phyloP scores from a whole-genome alignment of 2,797 vertebrate species.

The Hipposideros larvatus region DNA sequence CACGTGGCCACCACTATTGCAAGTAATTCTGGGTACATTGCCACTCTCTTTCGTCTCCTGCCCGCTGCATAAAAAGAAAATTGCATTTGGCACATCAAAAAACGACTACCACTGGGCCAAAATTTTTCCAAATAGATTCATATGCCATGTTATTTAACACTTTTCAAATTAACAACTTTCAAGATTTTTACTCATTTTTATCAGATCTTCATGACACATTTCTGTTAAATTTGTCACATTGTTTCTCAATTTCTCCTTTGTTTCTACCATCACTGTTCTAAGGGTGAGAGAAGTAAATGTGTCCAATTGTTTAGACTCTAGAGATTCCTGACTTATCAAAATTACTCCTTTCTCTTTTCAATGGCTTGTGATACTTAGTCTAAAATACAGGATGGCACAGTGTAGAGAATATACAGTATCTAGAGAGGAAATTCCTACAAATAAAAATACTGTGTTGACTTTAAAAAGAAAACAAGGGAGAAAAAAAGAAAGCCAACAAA shows the following conservation, averaged over 20 bases:
- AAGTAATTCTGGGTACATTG: constrained; percentile 5
- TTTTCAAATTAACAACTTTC: constrained; percentile 70
- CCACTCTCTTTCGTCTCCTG: background rate
- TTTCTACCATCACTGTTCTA: constrained; percentile 31
- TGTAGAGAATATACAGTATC: background rate
- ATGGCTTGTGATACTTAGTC: background rate
- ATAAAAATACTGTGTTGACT: constrained; percentile 52
- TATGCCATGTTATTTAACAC: constrained; percentile 54
- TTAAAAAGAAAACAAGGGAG: constrained; percentile 48
- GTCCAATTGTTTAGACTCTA: background rate
- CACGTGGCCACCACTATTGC: background rate
- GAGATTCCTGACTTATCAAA: background rate
- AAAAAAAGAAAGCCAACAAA: constrained; percentile 15
- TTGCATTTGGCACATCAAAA: constrained; percentile 25
- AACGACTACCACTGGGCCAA: constrained; percentile 47
- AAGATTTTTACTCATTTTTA: constrained; percentile 56
- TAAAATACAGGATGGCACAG: constrained; percentile 26
- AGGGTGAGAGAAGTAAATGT: constrained; percentile 20
- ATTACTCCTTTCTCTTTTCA: background rate
- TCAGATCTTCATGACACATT: constrained; percentile 58
- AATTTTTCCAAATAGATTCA: constrained; percentile 53
- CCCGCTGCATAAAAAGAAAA: constrained; percentile 30
- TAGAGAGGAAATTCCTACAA: constrained; percentile 37
- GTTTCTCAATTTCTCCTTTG: constrained; percentile 53
- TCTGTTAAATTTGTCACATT: constrained; percentile 65